Base-by-base conservation (phyloP, 2,797 vertebrate genomes). In the Rhinichthys osculus region DNA sequence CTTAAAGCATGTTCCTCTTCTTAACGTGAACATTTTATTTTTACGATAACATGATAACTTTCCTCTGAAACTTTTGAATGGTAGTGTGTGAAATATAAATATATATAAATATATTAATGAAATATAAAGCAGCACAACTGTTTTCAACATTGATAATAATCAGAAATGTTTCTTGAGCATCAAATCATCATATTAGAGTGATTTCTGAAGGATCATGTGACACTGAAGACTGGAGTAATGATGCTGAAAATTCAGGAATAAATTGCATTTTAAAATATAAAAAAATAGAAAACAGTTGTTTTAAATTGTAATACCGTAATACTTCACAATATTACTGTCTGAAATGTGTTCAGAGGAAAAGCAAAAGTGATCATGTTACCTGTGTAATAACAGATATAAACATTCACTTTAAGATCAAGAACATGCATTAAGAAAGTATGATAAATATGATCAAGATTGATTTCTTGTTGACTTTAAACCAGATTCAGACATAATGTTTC, bases 401-500 rank as follows among this genome's bases (percentile, higher is more conserved):
- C 7, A 6, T 47, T 64, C n/a, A 21, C 0, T 5, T 78, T 21
- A 62, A 80, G 59, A 47, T 33, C 6, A 50, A 27, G 27, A 67
- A 66, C 14, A 7, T 33, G 77, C 57, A 44, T 80, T 66, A 33
- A 4, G 33, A 21, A 35, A 35, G 47, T 54, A 27, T 27, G 27
- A 27, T 27, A 4, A 54, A 76, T 11, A 13, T 35, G 47, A 38
- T 38, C 3, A 16, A 7, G 50, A 21, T 54, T 33, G 10, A 38
- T n/a, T 77, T 38, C 73, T 14, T 57, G 33, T 9, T 9, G 50
- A 38, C 6, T 77, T 76, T 54, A 78, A 38, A 64, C 38, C 42
- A 50, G 59, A 50, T 67, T 66, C 76, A 62, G 54, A 78, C 23
- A 42, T 42, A 62, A 78, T 17, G 38, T 6, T 35, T 77, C 72